Percentiles rank a stretch among this genome's conserved stretches.
phyloP scores from a whole-genome alignment of 2,888 invertebrate genomes.

The Mantis religiosa region DNA sequence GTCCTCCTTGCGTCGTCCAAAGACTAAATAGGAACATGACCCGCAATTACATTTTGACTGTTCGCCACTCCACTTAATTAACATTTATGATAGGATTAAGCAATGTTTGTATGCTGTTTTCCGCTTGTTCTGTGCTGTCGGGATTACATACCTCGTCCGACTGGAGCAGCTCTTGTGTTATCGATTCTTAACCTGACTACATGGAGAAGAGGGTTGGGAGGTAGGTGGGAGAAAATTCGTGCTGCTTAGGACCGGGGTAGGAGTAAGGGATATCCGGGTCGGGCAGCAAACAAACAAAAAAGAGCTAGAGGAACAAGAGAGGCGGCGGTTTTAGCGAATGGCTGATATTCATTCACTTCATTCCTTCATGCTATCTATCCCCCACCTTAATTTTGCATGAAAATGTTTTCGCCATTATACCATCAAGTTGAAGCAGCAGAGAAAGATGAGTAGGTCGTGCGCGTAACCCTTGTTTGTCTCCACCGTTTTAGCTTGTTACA shows the following conservation, averaged over 20 bases:
- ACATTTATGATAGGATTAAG: no score
- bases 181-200: slow-evolving; percentile 10
- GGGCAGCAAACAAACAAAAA: neutral
- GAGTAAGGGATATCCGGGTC: neutral
- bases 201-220: neutral
- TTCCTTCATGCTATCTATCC: neutral
- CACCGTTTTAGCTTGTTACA: no score
- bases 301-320: neutral
- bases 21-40: no score
- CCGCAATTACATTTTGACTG: no score
- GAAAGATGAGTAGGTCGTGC: neutral
- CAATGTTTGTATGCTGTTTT: neutral
- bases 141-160: neutral
- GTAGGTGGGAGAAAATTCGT: neutral
- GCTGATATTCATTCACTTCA: neutral
- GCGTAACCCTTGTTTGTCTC: no score
- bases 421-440: neutral
- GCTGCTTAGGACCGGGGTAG: neutral
- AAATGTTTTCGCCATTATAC: neutral
- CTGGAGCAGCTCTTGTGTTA: slow-evolving; percentile 17
- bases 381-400: neutral
- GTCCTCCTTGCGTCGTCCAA: no score
- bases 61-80: no score
- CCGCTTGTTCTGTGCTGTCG: neutral
- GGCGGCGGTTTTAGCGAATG: neutral